Percentiles rank a stretch among this genome's conserved stretches.
Conservation (phyloP, 2,797 vertebrate genomes). For the Dicrostonyx torquatus region DNA sequence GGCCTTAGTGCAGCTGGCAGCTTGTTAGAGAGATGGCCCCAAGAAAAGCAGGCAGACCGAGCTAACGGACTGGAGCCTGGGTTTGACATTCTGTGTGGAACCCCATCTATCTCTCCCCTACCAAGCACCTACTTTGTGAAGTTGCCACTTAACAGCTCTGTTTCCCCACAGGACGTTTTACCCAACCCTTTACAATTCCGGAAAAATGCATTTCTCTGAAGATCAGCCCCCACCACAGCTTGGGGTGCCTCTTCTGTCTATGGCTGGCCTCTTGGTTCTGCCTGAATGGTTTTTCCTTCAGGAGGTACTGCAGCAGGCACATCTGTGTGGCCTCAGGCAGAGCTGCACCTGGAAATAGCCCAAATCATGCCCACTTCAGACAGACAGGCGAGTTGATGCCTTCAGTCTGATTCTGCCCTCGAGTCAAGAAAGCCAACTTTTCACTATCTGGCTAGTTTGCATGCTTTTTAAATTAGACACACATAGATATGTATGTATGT, state of each 20-base stretch:
- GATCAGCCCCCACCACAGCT: neutral
- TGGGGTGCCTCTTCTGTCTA: neutral
- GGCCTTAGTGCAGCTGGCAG: slow-evolving; percentile 71
- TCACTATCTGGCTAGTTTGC: neutral
- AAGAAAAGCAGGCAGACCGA: slow-evolving; percentile 78
- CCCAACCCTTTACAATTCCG: neutral
- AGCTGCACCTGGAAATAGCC: neutral
- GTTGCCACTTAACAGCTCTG: slow-evolving; percentile 54
- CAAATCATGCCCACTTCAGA: neutral
- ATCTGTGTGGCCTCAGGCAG: neutral
- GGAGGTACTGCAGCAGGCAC: neutral
- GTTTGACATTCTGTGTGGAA: slow-evolving; percentile 69
- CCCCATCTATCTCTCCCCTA: neutral
- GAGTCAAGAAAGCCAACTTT: neutral
- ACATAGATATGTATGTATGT: neutral
- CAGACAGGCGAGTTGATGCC: neutral
- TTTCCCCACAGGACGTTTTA: slow-evolving; percentile 20
- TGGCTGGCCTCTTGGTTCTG: neutral
- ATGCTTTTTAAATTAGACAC: neutral
- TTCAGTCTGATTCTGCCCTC: neutral
- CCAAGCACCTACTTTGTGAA: slow-evolving; percentile 49
- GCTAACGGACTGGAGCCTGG: slow-evolving; percentile 66
- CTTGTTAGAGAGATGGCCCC: slow-evolving; percentile 71
- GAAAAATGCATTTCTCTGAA: slow-evolving; percentile 24
- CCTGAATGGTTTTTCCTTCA: neutral